Base-by-base conservation (phyloP, 2,888 invertebrate genomes). In the Mycalesis mineus region DNA sequence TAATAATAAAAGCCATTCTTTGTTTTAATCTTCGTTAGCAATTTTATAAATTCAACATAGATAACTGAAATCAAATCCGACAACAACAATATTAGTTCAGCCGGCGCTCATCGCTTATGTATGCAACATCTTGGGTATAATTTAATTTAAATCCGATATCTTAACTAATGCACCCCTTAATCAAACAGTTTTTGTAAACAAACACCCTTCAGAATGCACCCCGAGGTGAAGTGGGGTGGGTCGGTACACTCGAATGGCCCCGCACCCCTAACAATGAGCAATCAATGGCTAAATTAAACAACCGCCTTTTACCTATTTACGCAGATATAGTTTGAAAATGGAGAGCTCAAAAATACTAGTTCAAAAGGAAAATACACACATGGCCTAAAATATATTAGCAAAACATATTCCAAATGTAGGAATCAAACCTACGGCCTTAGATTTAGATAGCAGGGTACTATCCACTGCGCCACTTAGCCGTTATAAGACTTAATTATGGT, bases 211-310 rank as follows among this genome's bases (percentile, higher is more conserved):
- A 74, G 67, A 73, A 74, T 81, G 78, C 83, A 78, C 79, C 80
- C 80, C 65, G 66, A 31, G 31, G 45, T 13, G 45, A 9, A 33
- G 7, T 9, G 2, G 17, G 13, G 44, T 22, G 11, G 28, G 13
- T 2, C 8, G 44, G 63, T 68, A 58, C 66, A 72, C 68, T 67
- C 68, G 71, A 65, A 65, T 72, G 75, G 72, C 64, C 71, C 75
- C 76, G 70, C 67, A 78, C 80, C 81, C 79, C 75, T 72, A 75
- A 81, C 84, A 84, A 85, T 86, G 87, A 81, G 82, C 85, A 88
- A 88, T 87, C 86, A 83, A 84, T 87, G 82, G 85, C 75, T 78
- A 83, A 84, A 87, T 88, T 87, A 88, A 86, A 88, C 87, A 86
- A 82, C 81, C 77, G 77, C 75, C 78, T 78, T 51, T 72, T 68